phyloP scores from a whole-genome alignment of 2,113 vertebrate species.

The Pantherophis guttatus region DNA sequence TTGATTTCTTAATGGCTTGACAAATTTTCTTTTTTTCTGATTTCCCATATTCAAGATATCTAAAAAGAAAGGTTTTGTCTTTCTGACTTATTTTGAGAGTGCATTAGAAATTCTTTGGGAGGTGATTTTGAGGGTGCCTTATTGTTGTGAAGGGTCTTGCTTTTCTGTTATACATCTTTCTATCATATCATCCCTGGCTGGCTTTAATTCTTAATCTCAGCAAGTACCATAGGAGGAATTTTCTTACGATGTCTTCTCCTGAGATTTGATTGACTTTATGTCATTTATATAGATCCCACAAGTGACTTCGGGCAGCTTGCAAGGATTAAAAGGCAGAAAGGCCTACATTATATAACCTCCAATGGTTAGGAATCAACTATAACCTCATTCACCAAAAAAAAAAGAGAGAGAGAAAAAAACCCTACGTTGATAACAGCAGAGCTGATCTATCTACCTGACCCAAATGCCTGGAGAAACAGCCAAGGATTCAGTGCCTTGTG shows the following conservation, averaged over 20 bases:
- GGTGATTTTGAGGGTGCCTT: not conserved
- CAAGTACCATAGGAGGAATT: not conserved
- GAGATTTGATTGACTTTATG: not conserved
- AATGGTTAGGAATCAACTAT: too few species aligned
- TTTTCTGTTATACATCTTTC: not conserved
- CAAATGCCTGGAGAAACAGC: not conserved
- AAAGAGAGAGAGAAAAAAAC: too few species aligned
- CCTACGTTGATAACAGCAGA: not conserved
- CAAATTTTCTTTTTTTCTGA: not conserved
- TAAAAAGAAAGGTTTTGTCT: not conserved
- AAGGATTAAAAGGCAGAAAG: not conserved
- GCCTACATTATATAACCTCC: not conserved
- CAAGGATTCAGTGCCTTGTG: not conserved
- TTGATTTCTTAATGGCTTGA: not conserved
- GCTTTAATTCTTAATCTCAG: not conserved
- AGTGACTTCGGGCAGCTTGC: not conserved
- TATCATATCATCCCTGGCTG: not conserved
- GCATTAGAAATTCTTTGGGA: not conserved
- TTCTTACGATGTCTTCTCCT: not conserved
- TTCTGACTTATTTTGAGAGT: not conserved
- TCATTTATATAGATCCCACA: not conserved
- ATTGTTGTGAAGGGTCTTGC: not conserved
- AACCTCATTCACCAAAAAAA: too few species aligned
- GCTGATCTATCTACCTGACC: not conserved
- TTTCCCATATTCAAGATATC: not conserved